These are phyloP conservation scores for Meiosimyza platycephala DNA, from an alignment of 2,888 invertebrate species.

Conservation along the genomic window DNA sequence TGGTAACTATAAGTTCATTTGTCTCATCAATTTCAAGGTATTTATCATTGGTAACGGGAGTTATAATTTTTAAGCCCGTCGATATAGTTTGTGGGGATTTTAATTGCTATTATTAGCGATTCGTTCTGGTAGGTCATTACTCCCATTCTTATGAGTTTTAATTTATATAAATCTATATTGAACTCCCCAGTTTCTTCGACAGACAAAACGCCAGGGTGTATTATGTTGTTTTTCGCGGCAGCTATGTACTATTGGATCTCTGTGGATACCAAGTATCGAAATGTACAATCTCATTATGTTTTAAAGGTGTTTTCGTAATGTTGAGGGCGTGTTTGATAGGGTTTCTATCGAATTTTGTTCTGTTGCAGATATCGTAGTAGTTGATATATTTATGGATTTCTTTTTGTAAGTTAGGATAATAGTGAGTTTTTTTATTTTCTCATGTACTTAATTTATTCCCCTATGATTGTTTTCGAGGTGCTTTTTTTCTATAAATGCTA, in stretches of 20 bases:
- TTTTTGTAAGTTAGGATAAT: no score
- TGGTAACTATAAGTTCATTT: background rate
- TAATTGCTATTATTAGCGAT: slow-evolving; percentile 28
- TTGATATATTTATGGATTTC: no score
- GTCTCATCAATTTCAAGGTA: slow-evolving; percentile 8
- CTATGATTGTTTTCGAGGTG: no score
- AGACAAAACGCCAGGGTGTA: slow-evolving; percentile 23
- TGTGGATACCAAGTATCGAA: no score
- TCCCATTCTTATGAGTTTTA: slow-evolving; percentile 29
- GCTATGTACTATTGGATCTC: slow-evolving; percentile 27
- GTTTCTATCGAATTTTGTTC: no score
- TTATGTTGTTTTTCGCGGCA: slow-evolving; percentile 29
- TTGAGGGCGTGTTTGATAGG: no score
- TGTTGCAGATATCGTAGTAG: no score
- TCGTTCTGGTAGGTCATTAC: slow-evolving; percentile 28
- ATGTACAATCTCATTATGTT: no score
- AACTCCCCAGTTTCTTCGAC: slow-evolving; percentile 24
- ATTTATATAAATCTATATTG: slow-evolving; percentile 32
- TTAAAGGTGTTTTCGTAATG: no score
- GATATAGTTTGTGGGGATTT: slow-evolving; percentile 23
- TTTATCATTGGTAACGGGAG: background rate
- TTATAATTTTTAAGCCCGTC: slow-evolving; percentile 1
- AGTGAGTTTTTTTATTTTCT: no score
- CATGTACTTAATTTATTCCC: no score
- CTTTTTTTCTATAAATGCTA: no score